phyloP scores from a whole-genome alignment of 2,113 vertebrate genomes.

The Megaceryle torquata region DNA sequence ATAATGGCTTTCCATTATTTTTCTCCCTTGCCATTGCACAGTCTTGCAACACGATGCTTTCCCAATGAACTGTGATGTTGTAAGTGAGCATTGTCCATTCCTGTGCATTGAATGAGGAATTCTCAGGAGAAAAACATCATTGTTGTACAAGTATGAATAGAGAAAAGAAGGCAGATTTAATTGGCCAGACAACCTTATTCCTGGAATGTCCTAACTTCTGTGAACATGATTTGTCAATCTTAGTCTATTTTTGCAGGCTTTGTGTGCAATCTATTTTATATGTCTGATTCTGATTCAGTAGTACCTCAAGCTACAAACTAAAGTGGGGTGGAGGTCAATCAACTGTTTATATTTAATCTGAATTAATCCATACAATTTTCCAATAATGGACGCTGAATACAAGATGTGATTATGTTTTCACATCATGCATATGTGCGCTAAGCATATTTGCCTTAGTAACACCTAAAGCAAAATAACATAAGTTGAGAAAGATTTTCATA shows the following conservation, averaged over 20 bases:
- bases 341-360: neutral
- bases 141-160: neutral
- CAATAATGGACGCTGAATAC: neutral
- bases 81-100: neutral
- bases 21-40: neutral
- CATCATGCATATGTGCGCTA: neutral
- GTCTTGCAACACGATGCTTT: neutral
- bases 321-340: neutral
- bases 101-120: neutral
- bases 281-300: neutral
- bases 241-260: neutral
- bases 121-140: neutral
- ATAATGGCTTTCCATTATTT: neutral
- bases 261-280: neutral
- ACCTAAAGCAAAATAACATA: neutral
- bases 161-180: neutral
- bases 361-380: neutral
- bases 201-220: neutral
- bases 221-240: neutral
- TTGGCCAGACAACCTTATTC: neutral
- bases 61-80: neutral
- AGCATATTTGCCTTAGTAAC: neutral
- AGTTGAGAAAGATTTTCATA: neutral
- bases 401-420: neutral
- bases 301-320: neutral